A percentile compares a stretch with the other conserved stretches of the same genome.
These are phyloP conservation scores for Intellagama lesueurii DNA, from an alignment of 2,797 vertebrate genomes.

Conservation along the genomic window DNA sequence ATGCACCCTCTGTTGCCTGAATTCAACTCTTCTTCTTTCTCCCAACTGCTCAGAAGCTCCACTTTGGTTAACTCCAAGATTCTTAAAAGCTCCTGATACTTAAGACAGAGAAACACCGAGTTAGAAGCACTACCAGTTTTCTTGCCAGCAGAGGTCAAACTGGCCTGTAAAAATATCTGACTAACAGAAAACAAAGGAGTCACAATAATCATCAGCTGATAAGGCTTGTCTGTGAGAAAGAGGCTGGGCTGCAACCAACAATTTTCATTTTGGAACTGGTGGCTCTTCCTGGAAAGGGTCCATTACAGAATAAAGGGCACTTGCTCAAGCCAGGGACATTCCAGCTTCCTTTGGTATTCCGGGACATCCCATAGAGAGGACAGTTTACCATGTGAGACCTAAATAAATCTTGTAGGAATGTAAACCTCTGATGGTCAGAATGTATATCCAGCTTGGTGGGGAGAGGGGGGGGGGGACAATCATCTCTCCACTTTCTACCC, in stretches of 20 bases:
- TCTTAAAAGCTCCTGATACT: not conserved
- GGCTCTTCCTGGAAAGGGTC: constrained; percentile 36
- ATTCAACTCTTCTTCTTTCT: not conserved
- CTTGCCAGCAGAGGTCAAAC: constrained; percentile 18
- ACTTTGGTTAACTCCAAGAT: not conserved
- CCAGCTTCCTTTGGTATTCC: not conserved
- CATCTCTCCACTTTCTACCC: not conserved
- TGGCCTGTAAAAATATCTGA: constrained; percentile 36
- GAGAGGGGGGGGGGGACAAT: not conserved
- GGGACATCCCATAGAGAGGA: constrained; percentile 13
- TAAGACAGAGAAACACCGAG: not conserved
- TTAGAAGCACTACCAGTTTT: not conserved
- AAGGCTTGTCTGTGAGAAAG: constrained; percentile 4
- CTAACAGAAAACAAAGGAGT: constrained; percentile 13
- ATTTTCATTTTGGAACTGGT: not conserved
- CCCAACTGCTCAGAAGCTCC: not conserved
- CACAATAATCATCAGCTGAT: not conserved
- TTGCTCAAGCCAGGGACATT: constrained; percentile 27
- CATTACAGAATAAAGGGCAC: constrained; percentile 40
- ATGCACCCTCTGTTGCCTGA: not conserved
- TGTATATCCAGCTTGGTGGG: not conserved
- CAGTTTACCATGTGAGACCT: constrained; percentile 4
- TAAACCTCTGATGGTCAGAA: not conserved
- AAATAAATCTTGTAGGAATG: not conserved
- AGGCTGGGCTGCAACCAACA: constrained; percentile 6